phyloP scores from a whole-genome alignment of 2,113 vertebrate genomes.

The Prunella himalayana region DNA sequence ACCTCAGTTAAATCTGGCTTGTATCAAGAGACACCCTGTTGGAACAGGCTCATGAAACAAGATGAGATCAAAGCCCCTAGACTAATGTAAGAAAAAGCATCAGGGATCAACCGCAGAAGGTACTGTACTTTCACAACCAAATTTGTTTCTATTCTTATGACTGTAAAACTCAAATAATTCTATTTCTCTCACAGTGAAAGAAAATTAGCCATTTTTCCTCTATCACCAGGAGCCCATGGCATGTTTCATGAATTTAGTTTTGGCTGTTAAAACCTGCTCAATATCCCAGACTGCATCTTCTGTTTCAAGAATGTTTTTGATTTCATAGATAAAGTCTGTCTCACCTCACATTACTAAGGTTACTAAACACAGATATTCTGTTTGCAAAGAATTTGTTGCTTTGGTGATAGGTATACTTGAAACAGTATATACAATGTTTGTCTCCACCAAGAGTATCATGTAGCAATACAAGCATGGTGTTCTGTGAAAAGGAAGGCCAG shows the following conservation, averaged over 20 bases:
- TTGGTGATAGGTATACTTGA: neutral
- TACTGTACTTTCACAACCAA: neutral
- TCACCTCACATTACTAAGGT: neutral
- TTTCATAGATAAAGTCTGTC: neutral
- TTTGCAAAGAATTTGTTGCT: neutral
- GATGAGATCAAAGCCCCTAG: neutral
- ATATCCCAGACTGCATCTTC: neutral
- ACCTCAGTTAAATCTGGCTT: neutral
- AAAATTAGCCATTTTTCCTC: neutral
- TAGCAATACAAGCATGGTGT: neutral
- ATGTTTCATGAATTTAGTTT: neutral
- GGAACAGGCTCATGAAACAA: neutral
- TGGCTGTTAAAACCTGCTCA: neutral
- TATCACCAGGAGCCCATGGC: neutral
- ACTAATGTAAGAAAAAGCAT: neutral
- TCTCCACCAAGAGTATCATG: neutral
- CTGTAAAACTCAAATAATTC: neutral
- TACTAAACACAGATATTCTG: neutral
- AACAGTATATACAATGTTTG: neutral
- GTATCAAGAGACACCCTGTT: neutral
- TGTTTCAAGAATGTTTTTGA: neutral
- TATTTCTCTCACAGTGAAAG: neutral
- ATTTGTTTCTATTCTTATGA: neutral
- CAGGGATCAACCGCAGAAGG: neutral
- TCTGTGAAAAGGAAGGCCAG: neutral